Evolutionary conservation across 2,888 invertebrate genomes (phyloP), one percentile per base, ranked within the genome.

Genomic region (Hydrotaea cyrtoneurina): DNA sequence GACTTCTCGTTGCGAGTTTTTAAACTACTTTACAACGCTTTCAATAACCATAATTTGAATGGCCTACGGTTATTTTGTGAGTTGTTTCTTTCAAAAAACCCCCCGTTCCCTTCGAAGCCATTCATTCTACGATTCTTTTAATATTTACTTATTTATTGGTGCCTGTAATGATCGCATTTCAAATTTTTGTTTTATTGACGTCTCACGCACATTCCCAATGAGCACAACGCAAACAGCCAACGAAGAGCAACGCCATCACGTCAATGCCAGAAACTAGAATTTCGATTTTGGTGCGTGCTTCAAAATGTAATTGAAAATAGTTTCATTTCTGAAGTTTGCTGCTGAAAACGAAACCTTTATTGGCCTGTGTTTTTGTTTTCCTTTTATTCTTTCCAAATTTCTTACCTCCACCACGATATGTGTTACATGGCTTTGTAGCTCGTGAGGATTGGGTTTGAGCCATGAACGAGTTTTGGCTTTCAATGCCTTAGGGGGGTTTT

Each of bases 161-260:
- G 71, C 66, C 62, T 55, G 71, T 84, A 80, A 80, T 75, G 80
- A 80, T 84, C 75, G 64, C 73, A 75, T 84, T 75, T 78, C 39
- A 81, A 84, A 75, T 69, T 62, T n/a, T 71, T 5, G 62, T 74
- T 66, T 76, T 82, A 85, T 82, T 82, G 82, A 79, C 76, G 73
- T 82, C 82, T 79, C 79, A 82, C 79, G 76, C 85, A 85, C 69
- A 78, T 69, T 66, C 31, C 43, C 21, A 69, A 69, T 69, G 69
- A 19, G 69, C 69, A 39, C 69, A 62, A 26, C 39, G 19, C 31
- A 4, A 31, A 31, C 31, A 31, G 3, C 31, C 31, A 31, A 31
- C 31, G 7, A 31, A 4, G 31, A 31, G 11, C 39, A 1, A 10
- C 10, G 15, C 15, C 31, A 36, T 23, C 31, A 46, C 15, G 43